Base-by-base conservation (phyloP, 2,888 invertebrate genomes). In the Macroteleia sp. region DNA sequence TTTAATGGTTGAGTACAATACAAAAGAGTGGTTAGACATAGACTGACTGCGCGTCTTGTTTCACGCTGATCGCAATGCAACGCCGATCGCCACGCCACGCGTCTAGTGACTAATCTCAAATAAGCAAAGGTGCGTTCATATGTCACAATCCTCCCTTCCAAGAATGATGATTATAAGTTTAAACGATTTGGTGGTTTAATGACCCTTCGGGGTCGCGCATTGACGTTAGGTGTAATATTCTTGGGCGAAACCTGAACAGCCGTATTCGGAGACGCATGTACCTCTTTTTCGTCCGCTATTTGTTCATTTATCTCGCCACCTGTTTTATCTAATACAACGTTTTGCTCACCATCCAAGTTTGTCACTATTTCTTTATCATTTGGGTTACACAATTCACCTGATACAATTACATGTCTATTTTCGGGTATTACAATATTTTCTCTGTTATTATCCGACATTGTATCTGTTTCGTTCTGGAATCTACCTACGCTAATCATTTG, bases 401-500 rank as follows among this genome's bases (percentile, higher is more conserved):
- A 25, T 25, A 25, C 25, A 25, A 25, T 25, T 25, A 25, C 25
- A 25, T 25, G 4, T 25, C 6, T 25, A 36, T 14, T 36, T 36
- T 36, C 12, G n/a, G 36, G 36, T 12, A 36, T 36, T 36, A 36
- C 36, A 36, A 36, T 36, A 36, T 12, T 36, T 12, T 36, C 36
- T 36, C 4, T 12, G 12, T 36, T 14, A 12, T 14, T 36, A n/a
- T 36, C 36, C 14, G 6, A 36, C 14, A 5, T 12, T 14, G 14
- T 3, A n/a, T 36, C 14, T 36, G 10, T 9, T 12, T 36, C 36
- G 14, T 36, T 36, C 36, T 36, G 12, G n/a, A 57, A 57, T n/a
- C 30, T n/a, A 28, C 50, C 62, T 10, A 46, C 69, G 32, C 22
- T 64, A 16, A 56, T 32, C 39, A 76, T 64, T 57, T 76, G 70